A percentile compares a stretch with the other conserved stretches of the same genome.
phyloP scores from a whole-genome alignment of 2,888 invertebrate genomes.

The Eurytoma californica region DNA sequence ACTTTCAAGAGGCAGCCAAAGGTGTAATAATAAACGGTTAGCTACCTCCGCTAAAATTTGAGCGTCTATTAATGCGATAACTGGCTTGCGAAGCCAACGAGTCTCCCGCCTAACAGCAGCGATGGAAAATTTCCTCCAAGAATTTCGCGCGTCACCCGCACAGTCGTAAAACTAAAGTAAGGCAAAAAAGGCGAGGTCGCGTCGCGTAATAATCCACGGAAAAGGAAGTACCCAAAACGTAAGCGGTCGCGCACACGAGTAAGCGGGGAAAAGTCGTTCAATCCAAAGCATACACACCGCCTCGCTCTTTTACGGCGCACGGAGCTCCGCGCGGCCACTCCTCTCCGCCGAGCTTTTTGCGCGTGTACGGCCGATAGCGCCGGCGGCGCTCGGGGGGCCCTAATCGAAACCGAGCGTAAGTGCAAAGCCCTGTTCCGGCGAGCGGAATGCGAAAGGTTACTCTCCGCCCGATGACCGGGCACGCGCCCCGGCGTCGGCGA shows the following conservation, averaged over 20 bases:
- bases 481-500: constrained; percentile 29
- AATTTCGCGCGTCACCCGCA: neutral
- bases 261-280: constrained; percentile 38
- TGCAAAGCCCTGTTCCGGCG: constrained; percentile 69
- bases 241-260: constrained; percentile 25
- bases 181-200: too few species aligned
- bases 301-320: neutral
- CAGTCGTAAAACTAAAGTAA: too few species aligned
- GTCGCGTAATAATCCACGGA: constrained; percentile 20
- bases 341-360: neutral
- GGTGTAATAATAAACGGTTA: too few species aligned
- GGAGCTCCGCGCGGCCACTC: neutral
- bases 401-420: constrained; percentile 68
- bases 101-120: too few species aligned
- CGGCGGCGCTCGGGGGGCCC: constrained; percentile 56
- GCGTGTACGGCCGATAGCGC: neutral
- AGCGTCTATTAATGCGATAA: too few species aligned
- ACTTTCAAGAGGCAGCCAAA: too few species aligned
- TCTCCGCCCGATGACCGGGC: constrained; percentile 60
- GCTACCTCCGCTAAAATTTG: too few species aligned
- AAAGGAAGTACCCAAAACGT: too few species aligned
- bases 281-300: constrained; percentile 13
- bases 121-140: neutral
- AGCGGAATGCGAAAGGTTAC: constrained; percentile 66
- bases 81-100: too few species aligned